Evolutionary conservation across 2,888 invertebrate species (phyloP).

Genomic region (Vesta saturnalis): DNA sequence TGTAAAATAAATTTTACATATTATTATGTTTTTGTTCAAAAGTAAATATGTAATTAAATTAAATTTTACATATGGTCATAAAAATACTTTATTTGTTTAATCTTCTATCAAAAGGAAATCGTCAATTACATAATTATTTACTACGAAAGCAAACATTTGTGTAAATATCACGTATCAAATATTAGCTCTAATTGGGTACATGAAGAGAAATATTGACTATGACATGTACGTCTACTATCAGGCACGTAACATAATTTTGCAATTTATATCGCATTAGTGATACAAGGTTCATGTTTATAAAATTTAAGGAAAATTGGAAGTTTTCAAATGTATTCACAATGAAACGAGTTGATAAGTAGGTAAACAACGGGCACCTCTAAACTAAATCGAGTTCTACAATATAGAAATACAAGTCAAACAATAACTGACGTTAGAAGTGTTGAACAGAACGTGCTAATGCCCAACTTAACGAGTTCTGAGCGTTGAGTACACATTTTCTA

Average conservation of each 20-base stretch:
- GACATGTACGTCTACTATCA: background rate
- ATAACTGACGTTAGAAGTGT: constrained; percentile 30
- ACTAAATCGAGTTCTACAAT: constrained; percentile 30
- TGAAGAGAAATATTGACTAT: background rate
- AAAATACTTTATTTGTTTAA: too few species aligned
- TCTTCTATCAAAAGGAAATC: too few species aligned
- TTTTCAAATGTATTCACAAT: constrained; percentile 23
- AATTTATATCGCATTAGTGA: background rate
- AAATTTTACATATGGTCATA: too few species aligned
- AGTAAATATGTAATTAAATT: too few species aligned
- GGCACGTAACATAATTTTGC: background rate
- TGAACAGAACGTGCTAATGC: constrained; percentile 36
- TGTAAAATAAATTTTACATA: too few species aligned
- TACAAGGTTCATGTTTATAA: constrained; percentile 7
- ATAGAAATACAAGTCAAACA: constrained; percentile 40
- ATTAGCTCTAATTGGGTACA: background rate
- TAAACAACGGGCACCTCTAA: constrained; percentile 25
- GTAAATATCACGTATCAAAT: too few species aligned
- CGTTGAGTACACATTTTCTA: constrained; percentile 35
- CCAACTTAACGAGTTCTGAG: constrained; percentile 38
- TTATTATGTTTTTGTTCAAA: too few species aligned
- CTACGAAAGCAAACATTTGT: too few species aligned
- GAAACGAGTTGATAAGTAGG: constrained; percentile 19
- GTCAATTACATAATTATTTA: too few species aligned
- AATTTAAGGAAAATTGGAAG: constrained; percentile 9